Percentiles rank a stretch among this genome's conserved stretches.
phyloP scores from a whole-genome alignment of 1,140 invertebrate species.

The Melipona quadrifasciata region DNA sequence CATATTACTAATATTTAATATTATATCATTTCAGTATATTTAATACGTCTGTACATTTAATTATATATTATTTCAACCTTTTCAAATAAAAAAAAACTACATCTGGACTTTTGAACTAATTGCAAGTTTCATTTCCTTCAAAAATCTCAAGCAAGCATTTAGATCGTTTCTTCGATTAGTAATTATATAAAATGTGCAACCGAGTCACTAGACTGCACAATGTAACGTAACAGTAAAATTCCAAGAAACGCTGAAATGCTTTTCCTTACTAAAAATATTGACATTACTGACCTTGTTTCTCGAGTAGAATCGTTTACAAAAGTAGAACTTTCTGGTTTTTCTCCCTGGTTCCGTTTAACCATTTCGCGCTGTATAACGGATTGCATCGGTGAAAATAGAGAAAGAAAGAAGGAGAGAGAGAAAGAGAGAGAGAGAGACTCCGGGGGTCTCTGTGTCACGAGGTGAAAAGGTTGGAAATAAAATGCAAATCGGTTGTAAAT shows the following conservation, averaged over 20 bases:
- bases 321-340: background rate
- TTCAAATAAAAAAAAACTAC: too few species aligned
- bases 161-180: background rate
- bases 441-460: conserved; percentile 1
- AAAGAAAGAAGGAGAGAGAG: too few species aligned
- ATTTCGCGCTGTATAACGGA: conserved; percentile 24
- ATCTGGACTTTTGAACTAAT: background rate
- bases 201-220: too few species aligned
- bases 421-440: background rate
- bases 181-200: background rate
- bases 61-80: too few species aligned
- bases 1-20: too few species aligned
- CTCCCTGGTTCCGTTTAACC: background rate
- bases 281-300: conserved; percentile 56
- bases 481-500: conserved; percentile 70
- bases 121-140: background rate
- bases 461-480: conserved; percentile 37
- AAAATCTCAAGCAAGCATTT: background rate
- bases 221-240: background rate
- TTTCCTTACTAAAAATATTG: background rate
- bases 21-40: too few species aligned
- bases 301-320: background rate
- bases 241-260: background rate
- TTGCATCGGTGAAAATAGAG: conserved; percentile 37
- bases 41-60: too few species aligned